A percentile compares a stretch with the other conserved stretches of the same genome.
phyloP scores from a whole-genome alignment of 1,140 invertebrate genomes.

The Zaprionus ghesquierei region DNA sequence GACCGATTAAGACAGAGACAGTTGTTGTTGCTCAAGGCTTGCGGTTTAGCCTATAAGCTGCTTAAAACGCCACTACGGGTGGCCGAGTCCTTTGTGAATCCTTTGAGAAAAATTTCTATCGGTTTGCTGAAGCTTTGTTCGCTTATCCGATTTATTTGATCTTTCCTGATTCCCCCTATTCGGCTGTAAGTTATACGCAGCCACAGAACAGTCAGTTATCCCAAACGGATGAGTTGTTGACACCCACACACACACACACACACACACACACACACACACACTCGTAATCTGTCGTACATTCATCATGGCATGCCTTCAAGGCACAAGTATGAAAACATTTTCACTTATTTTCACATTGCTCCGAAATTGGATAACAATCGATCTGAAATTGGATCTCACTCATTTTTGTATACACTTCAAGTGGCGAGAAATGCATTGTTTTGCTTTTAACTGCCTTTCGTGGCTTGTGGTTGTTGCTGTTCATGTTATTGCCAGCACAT shows the following conservation, averaged over 20 bases:
- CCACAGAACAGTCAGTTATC: slow-evolving; percentile 23
- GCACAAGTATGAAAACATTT: slow-evolving; percentile 80
- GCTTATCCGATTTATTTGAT: slow-evolving; percentile 51
- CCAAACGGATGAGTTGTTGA: slow-evolving; percentile 66
- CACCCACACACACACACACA: slow-evolving; percentile 29
- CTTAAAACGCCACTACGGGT: slow-evolving; percentile 28
- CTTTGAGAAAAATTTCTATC: neutral
- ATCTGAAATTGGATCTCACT: slow-evolving; percentile 82
- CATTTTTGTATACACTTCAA: slow-evolving; percentile 73
- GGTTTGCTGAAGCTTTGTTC: slow-evolving; percentile 1
- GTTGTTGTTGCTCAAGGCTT: slow-evolving; percentile 11
- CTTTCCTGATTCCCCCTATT: slow-evolving; percentile 53
- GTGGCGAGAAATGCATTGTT: slow-evolving; percentile 55
- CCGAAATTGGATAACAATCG: slow-evolving; percentile 82
- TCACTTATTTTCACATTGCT: slow-evolving; percentile 81
- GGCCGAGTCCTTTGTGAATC: slow-evolving; percentile 2
- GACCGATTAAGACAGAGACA: neutral
- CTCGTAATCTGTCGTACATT: slow-evolving; percentile 18
- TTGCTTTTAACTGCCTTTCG: slow-evolving; percentile 68
- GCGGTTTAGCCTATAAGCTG: slow-evolving; percentile 46
- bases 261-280: neutral
- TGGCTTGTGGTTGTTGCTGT: slow-evolving; percentile 21
- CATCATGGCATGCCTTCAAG: slow-evolving; percentile 51
- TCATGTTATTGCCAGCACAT: slow-evolving; percentile 60
- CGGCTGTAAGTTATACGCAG: slow-evolving; percentile 63